These are phyloP conservation scores for Caenorhabditis uteleia DNA, from an alignment of 2,888 invertebrate genomes.

Conservation along the genomic window DNA sequence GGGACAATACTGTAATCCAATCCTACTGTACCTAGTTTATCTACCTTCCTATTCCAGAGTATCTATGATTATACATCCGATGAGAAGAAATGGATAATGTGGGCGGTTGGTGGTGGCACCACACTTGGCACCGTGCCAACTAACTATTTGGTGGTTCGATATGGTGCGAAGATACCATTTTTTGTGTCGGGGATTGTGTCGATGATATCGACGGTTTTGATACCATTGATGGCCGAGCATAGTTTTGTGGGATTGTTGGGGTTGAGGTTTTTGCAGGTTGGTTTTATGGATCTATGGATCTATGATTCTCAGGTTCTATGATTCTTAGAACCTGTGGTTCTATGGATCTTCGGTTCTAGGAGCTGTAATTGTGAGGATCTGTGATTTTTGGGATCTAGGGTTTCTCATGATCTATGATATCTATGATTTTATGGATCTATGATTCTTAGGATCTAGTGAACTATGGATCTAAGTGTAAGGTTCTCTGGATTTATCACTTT, in stretches of 20 bases:
- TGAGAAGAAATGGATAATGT: constrained; percentile 53
- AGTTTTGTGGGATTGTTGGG: constrained; percentile 33
- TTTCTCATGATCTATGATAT: too few species aligned
- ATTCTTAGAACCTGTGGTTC: too few species aligned
- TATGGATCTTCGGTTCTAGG: too few species aligned
- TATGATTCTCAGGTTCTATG: too few species aligned
- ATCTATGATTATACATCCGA: constrained; percentile 45
- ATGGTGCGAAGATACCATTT: constrained; percentile 54
- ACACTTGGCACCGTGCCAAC: constrained; percentile 59
- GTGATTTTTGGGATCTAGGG: too few species aligned
- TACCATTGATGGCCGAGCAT: constrained; percentile 41
- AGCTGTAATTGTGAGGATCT: too few species aligned
- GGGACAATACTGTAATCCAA: neutral
- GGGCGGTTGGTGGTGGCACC: constrained; percentile 58
- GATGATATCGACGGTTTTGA: constrained; percentile 37
- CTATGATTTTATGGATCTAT: too few species aligned
- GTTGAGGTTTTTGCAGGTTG: constrained; percentile 30
- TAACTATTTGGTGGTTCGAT: constrained; percentile 52
- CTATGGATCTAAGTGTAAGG: too few species aligned
- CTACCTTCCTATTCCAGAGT: neutral
- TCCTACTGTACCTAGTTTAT: neutral
- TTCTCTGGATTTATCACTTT: too few species aligned
- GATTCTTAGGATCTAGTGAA: too few species aligned
- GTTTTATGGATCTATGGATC: too few species aligned
- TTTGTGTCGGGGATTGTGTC: constrained; percentile 46